phyloP scores from a whole-genome alignment of 2,888 invertebrate genomes.

The Drosophila meridionalis region DNA sequence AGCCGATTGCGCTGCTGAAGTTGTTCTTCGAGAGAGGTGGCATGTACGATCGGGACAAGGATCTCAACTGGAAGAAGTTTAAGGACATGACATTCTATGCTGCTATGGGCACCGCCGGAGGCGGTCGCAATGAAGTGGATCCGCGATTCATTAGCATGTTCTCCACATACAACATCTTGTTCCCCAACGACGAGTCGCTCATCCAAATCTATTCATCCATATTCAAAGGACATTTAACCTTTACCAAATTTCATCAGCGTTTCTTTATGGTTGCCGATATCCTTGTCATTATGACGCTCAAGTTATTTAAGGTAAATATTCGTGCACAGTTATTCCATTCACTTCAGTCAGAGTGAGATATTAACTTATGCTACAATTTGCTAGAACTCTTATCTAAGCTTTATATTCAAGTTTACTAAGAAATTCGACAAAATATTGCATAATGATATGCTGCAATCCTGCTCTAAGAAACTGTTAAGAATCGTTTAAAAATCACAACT shows the following conservation, averaged over 20 bases:
- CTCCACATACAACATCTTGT: slow-evolving; percentile 93
- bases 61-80: slow-evolving; percentile 94
- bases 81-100: slow-evolving; percentile 92
- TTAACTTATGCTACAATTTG: too few relatives aligned
- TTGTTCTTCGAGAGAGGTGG: slow-evolving; percentile 95
- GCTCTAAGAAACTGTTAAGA: slow-evolving; percentile 14
- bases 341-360: neutral
- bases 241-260: slow-evolving; percentile 87
- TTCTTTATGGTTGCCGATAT: slow-evolving; percentile 88
- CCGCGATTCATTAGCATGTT: slow-evolving; percentile 96
- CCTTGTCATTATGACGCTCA: slow-evolving; percentile 92
- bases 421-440: neutral
- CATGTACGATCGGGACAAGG: slow-evolving; percentile 94
- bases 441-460: neutral
- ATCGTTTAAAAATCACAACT: slow-evolving; percentile 20
- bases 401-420: neutral
- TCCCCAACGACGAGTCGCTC: slow-evolving; percentile 92
- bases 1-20: slow-evolving; percentile 96
- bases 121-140: slow-evolving; percentile 95
- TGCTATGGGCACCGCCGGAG: slow-evolving; percentile 95
- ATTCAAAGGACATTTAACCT: slow-evolving; percentile 90
- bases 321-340: neutral
- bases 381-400: neutral
- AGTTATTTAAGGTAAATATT: slow-evolving; percentile 89
- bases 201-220: slow-evolving; percentile 93